These are phyloP conservation scores for Synchiropus splendidus DNA, from an alignment of 2,113 vertebrate species.

Conservation along the genomic window DNA sequence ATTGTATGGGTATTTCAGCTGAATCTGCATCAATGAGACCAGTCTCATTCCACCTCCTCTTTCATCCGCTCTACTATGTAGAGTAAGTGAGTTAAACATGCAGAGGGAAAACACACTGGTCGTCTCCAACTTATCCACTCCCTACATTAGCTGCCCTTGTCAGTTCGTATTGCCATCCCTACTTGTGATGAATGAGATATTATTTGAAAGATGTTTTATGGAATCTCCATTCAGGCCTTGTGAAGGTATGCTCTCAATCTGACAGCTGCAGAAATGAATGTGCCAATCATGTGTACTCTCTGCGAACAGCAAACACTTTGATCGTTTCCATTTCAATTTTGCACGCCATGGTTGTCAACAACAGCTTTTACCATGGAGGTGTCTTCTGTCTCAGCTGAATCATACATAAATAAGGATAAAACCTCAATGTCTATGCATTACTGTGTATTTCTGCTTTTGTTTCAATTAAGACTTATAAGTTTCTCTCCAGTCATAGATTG, in stretches of 20 bases:
- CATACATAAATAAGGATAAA: too few relatives aligned
- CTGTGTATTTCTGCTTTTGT: too few relatives aligned
- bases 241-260: conserved; percentile 13
- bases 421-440: neutral
- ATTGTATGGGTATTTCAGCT: too few relatives aligned
- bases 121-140: conserved; percentile 13
- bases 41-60: neutral
- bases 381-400: too few relatives aligned
- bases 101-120: conserved; percentile 7
- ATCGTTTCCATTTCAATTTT: conserved; percentile 19
- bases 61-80: neutral
- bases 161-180: conserved; percentile 41
- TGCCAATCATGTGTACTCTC: conserved; percentile 30
- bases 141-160: conserved; percentile 33
- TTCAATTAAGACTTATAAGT: too few relatives aligned
- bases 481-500: too few relatives aligned
- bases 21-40: too few relatives aligned
- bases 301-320: conserved; percentile 16
- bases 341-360: conserved; percentile 10
- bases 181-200: conserved; percentile 58
- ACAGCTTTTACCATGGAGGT: neutral
- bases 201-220: conserved; percentile 41
- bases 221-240: conserved; percentile 26
- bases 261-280: conserved; percentile 30
- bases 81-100: conserved; percentile 3